Evolutionary conservation across 2,888 invertebrate species (phyloP).

Genomic region (Ochropacha duplaris): DNA sequence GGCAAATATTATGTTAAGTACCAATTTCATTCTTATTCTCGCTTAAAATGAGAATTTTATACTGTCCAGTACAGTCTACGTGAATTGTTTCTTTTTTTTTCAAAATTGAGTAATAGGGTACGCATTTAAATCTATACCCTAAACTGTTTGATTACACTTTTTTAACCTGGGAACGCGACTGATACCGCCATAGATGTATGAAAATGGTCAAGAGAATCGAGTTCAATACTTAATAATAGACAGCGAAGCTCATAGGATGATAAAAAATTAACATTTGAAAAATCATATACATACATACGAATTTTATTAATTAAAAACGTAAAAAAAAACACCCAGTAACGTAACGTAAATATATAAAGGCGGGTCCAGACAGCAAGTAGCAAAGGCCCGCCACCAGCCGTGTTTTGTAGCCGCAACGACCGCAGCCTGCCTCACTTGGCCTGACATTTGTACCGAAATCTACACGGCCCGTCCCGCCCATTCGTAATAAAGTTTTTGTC

Average conservation of each 20-base stretch:
- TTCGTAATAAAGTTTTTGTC: slow-evolving; percentile 55
- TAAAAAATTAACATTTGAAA: background rate
- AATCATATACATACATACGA: background rate
- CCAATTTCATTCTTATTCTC: background rate
- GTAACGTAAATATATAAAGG: slow-evolving; percentile 34
- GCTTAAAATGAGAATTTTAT: too few species aligned
- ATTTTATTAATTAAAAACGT: background rate
- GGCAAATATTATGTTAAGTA: too few species aligned
- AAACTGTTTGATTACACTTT: too few species aligned
- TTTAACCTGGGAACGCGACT: too few species aligned
- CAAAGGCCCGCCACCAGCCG: slow-evolving; percentile 15
- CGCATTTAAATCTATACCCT: too few species aligned
- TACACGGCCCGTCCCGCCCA: slow-evolving; percentile 42
- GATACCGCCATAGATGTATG: too few species aligned
- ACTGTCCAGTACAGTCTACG: too few species aligned
- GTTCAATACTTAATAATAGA: too few species aligned
- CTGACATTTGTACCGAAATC: slow-evolving; percentile 36
- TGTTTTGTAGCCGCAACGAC: slow-evolving; percentile 40
- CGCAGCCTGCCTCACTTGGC: slow-evolving; percentile 28
- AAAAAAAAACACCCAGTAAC: slow-evolving; percentile 6
- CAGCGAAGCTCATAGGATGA: too few species aligned
- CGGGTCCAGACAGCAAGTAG: slow-evolving; percentile 26
- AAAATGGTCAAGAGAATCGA: too few species aligned
- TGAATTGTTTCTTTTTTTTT: too few species aligned
- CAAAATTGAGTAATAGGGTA: too few species aligned